These are phyloP conservation scores for Poecilia picta DNA, from an alignment of 2,797 vertebrate genomes.

Conservation along the genomic window DNA sequence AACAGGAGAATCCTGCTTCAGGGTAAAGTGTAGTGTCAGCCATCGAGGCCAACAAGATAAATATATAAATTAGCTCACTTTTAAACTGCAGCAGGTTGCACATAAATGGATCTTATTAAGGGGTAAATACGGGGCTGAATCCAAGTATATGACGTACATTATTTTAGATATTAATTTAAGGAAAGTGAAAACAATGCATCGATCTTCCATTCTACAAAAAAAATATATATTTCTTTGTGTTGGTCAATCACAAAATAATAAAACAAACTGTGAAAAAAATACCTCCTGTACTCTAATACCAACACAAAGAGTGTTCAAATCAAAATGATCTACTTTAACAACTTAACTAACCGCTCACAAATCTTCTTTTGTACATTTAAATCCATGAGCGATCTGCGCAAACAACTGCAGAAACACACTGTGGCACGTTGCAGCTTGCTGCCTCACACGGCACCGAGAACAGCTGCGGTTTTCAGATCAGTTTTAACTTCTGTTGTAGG, in stretches of 20 bases:
- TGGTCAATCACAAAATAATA: not conserved
- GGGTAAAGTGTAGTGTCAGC: not conserved
- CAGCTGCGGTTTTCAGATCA: constrained; percentile 20
- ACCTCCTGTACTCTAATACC: not conserved
- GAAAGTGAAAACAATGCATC: not conserved
- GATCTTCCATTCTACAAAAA: not conserved
- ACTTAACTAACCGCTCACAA: not conserved
- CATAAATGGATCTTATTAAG: not conserved
- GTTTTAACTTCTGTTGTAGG: constrained; percentile 2
- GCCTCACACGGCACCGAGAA: constrained; percentile 5
- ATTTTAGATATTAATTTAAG: not conserved
- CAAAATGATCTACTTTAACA: not conserved
- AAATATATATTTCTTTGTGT: too few species aligned
- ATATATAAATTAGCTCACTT: not conserved
- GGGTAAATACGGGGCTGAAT: not conserved
- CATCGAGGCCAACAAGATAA: not conserved
- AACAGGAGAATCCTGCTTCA: not conserved
- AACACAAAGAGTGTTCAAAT: not conserved
- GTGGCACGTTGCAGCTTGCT: constrained; percentile 1
- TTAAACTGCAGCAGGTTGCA: not conserved
- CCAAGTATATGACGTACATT: not conserved
- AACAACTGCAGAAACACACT: constrained; percentile 12
- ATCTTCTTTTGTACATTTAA: not conserved
- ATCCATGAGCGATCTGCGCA: not conserved
- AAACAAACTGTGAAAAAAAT: not conserved